phyloP scores from a whole-genome alignment of 2,888 invertebrate genomes.

The Nymphalis polychloros region DNA sequence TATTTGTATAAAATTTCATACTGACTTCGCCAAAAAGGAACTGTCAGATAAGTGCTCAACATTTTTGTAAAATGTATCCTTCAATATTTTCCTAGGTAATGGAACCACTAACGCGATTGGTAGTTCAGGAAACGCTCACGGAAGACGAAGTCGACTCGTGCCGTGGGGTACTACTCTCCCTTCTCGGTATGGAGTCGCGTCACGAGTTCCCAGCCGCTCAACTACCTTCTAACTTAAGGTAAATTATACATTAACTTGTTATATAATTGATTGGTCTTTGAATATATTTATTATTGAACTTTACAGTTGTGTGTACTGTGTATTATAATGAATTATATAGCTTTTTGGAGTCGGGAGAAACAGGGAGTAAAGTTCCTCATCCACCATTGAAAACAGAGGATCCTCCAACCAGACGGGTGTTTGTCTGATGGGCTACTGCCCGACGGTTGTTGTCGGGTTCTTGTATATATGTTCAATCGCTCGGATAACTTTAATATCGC shows the following conservation, averaged over 20 bases:
- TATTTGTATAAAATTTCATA: background rate
- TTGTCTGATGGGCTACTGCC: too few species aligned
- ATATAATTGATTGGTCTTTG: background rate
- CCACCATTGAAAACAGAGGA: too few species aligned
- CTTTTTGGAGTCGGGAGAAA: too few species aligned
- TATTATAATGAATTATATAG: too few species aligned
- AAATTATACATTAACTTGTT: constrained; percentile 29
- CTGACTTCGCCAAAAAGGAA: background rate
- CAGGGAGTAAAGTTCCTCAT: too few species aligned
- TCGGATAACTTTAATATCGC: too few species aligned
- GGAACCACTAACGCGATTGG: constrained; percentile 89
- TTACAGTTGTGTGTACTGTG: too few species aligned
- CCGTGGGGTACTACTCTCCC: constrained; percentile 90
- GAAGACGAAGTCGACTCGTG: constrained; percentile 94
- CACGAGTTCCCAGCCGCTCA: constrained; percentile 90
- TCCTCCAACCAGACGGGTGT: too few species aligned
- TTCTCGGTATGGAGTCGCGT: constrained; percentile 90
- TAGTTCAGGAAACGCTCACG: constrained; percentile 90
- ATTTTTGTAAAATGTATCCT: background rate
- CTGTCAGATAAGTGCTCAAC: too few species aligned
- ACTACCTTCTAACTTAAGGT: constrained; percentile 83
- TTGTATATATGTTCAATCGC: too few species aligned
- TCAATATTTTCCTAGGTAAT: constrained; percentile 81
- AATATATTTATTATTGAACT: too few species aligned
- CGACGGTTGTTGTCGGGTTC: too few species aligned